These are phyloP conservation scores for Gadopsis marmoratus DNA, from an alignment of 2,797 vertebrate species.

Conservation along the genomic window DNA sequence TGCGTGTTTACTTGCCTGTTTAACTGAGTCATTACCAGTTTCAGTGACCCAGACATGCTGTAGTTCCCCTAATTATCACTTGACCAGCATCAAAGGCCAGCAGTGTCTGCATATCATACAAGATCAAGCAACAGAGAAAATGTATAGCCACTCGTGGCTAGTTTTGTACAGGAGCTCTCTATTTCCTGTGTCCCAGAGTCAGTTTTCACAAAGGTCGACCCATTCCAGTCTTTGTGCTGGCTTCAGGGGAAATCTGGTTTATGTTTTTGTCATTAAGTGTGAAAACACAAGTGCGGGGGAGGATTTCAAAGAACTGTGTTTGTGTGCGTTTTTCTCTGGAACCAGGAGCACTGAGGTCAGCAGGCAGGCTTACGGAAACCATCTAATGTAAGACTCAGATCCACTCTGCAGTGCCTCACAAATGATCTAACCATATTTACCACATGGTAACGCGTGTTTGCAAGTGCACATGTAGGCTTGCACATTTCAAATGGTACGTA, in stretches of 20 bases:
- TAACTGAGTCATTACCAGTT: slow-evolving; percentile 54
- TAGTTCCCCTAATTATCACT: slow-evolving; percentile 61
- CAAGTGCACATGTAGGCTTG: background rate
- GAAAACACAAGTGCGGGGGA: slow-evolving; percentile 78
- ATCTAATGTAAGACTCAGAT: slow-evolving; percentile 39
- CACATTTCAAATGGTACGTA: background rate
- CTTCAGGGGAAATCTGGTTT: slow-evolving; percentile 70
- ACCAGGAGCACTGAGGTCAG: slow-evolving; percentile 70
- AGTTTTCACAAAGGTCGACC: slow-evolving; percentile 57
- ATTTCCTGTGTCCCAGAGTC: slow-evolving; percentile 51
- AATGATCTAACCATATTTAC: slow-evolving; percentile 33
- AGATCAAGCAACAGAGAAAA: slow-evolving; percentile 19
- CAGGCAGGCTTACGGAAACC: slow-evolving; percentile 58
- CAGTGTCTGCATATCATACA: slow-evolving; percentile 24
- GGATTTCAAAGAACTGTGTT: slow-evolving; percentile 76
- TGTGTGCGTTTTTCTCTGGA: slow-evolving; percentile 68
- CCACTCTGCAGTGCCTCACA: slow-evolving; percentile 28
- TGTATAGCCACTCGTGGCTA: background rate
- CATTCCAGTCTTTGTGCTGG: slow-evolving; percentile 58
- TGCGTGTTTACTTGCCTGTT: slow-evolving; percentile 32
- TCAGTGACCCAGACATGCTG: slow-evolving; percentile 56
- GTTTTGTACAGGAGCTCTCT: background rate
- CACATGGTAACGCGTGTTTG: slow-evolving; percentile 8
- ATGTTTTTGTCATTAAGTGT: slow-evolving; percentile 76
- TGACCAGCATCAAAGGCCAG: slow-evolving; percentile 53